Percentiles rank a stretch among this genome's conserved stretches.
phyloP scores from a whole-genome alignment of 2,888 invertebrate species.

The Rhagophthalmus giganteus region DNA sequence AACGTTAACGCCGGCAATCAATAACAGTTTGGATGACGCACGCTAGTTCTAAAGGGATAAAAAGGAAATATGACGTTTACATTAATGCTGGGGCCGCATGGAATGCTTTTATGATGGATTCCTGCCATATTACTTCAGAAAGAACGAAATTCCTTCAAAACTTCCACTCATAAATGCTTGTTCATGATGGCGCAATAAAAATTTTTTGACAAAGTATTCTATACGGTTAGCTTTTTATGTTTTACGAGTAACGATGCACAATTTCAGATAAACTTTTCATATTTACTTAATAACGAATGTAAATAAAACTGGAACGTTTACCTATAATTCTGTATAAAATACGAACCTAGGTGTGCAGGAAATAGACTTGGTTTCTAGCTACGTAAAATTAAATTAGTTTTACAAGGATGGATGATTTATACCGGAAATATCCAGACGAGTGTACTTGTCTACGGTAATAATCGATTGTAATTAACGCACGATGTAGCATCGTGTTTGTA shows the following conservation, averaged over 20 bases:
- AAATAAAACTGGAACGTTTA: no score
- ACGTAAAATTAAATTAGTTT: no score
- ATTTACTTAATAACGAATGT: no score
- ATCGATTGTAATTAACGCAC: no score
- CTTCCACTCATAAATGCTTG: conserved; percentile 44
- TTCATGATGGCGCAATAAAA: conserved; percentile 44
- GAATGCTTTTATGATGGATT: conserved; percentile 51
- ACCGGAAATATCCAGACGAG: no score
- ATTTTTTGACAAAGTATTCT: conserved; percentile 46
- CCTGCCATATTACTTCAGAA: conserved; percentile 43
- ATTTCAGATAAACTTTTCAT: conserved; percentile 18
- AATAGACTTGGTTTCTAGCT: no score
- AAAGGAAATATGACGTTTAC: conserved; percentile 49
- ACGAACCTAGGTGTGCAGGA: no score
- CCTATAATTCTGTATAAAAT: no score
- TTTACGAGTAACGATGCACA: conserved; percentile 8
- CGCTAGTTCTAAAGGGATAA: conserved; percentile 40
- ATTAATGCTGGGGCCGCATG: conserved; percentile 47
- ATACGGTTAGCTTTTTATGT: conserved; percentile 13
- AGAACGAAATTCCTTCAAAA: conserved; percentile 46
- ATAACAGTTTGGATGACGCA: conserved; percentile 46
- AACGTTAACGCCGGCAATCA: conserved; percentile 38
- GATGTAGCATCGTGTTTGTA: no score
- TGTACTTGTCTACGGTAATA: no score
- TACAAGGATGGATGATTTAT: no score